phyloP scores from a whole-genome alignment of 2,113 vertebrate species.

The Petaurus breviceps region DNA sequence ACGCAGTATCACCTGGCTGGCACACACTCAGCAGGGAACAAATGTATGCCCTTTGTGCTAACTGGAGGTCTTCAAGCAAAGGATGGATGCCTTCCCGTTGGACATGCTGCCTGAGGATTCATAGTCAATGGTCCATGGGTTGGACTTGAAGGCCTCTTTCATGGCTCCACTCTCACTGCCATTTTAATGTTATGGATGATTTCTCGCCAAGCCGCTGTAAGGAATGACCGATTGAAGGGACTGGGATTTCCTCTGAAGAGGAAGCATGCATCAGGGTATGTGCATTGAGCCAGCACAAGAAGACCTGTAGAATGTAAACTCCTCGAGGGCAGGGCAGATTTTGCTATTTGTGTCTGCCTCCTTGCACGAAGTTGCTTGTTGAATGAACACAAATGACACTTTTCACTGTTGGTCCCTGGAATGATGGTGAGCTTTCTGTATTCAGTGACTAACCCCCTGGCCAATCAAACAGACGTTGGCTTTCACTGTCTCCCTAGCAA shows the following conservation, averaged over 20 bases:
- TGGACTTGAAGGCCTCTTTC: too few relatives aligned
- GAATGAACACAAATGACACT: neutral
- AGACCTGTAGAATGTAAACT: neutral
- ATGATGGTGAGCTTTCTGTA: neutral
- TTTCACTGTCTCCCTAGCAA: neutral
- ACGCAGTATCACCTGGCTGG: neutral
- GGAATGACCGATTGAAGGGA: neutral
- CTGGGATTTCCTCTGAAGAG: neutral
- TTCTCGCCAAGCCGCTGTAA: neutral
- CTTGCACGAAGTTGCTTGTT: neutral
- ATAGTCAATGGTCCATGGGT: neutral
- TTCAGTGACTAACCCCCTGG: neutral
- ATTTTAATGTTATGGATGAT: neutral
- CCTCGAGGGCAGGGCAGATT: neutral
- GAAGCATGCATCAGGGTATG: neutral
- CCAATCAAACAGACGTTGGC: neutral
- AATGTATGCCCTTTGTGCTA: neutral
- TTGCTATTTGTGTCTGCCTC: neutral
- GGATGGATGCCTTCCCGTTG: neutral
- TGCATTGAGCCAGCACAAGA: neutral
- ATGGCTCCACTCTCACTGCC: neutral
- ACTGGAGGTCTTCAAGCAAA: neutral
- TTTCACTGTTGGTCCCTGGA: neutral
- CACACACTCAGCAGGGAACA: neutral
- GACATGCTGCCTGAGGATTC: neutral